These are phyloP conservation scores for Sterrhoptilus dennistouni DNA, from an alignment of 2,113 vertebrate species.

Conservation along the genomic window DNA sequence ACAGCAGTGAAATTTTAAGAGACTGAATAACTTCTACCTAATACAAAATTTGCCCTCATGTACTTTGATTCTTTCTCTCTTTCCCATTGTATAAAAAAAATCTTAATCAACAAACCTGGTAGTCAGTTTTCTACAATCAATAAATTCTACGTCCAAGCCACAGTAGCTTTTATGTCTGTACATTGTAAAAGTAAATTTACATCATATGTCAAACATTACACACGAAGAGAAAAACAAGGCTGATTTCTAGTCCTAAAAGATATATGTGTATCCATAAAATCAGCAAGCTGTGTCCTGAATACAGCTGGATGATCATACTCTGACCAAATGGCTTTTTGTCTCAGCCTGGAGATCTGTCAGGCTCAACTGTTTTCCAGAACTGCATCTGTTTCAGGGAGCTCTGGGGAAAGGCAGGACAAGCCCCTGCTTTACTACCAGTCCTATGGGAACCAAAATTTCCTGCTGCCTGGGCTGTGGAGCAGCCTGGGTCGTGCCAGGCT, in stretches of 20 bases:
- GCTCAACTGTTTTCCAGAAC: constrained; percentile 35
- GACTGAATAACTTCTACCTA: background rate
- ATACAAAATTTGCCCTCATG: background rate
- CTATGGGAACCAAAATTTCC: background rate
- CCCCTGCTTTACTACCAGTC: background rate
- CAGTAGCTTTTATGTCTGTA: constrained; percentile 66
- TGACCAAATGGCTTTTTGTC: constrained; percentile 52
- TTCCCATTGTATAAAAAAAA: background rate
- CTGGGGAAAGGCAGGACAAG: background rate
- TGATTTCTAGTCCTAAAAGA: constrained; percentile 55
- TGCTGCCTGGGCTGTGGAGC: background rate
- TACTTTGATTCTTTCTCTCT: background rate
- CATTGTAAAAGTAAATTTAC: constrained; percentile 69
- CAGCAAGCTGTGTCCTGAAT: constrained; percentile 61
- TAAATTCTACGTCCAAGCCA: constrained; percentile 50
- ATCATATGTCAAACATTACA: constrained; percentile 71
- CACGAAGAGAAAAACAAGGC: constrained; percentile 57
- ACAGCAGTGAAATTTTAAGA: background rate
- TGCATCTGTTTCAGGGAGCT: constrained; percentile 36
- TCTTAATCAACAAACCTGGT: constrained; percentile 38
- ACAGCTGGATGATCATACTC: constrained; percentile 56
- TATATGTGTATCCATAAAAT: constrained; percentile 60
- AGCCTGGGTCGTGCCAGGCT: background rate
- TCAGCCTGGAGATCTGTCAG: constrained; percentile 14
- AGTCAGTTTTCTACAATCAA: constrained; percentile 54